Evolutionary conservation across 1,140 invertebrate genomes (phyloP).

Genomic region (Antheraea pernyi): DNA sequence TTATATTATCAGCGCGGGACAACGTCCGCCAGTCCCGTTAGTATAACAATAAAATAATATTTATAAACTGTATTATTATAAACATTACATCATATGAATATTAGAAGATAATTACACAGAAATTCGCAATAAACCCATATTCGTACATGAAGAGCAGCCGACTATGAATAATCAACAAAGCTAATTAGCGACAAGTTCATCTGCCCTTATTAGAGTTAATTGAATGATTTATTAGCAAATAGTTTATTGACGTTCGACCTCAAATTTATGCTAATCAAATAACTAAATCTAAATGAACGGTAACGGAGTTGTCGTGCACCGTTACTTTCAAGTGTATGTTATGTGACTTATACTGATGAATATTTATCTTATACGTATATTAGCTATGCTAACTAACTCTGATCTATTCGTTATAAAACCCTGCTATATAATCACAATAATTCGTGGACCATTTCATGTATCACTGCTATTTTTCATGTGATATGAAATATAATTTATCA

Average conservation of each 20-base stretch:
- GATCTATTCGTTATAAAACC: too few species aligned
- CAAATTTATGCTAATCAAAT: conserved; percentile 13
- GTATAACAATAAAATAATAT: too few species aligned
- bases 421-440: too few species aligned
- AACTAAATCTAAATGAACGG: conserved; percentile 4
- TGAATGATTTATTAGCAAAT: conserved; percentile 17
- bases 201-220: conserved; percentile 22
- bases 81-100: too few species aligned
- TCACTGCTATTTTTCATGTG: too few species aligned
- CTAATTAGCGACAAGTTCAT: conserved; percentile 15
- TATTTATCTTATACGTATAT: background rate
- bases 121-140: background rate
- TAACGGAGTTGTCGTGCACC: background rate
- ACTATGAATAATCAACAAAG: conserved; percentile 8
- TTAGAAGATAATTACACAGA: background rate
- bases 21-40: too few species aligned
- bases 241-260: conserved; percentile 24
- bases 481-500: too few species aligned
- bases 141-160: background rate
- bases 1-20: too few species aligned
- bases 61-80: too few species aligned
- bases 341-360: background rate
- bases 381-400: background rate
- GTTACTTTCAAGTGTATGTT: conserved; percentile 5
- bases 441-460: too few species aligned